Evolutionary conservation across 2,888 invertebrate species (phyloP), one percentile per base, ranked within the genome.

Genomic region (Coronaproctus castanopsis): DNA sequence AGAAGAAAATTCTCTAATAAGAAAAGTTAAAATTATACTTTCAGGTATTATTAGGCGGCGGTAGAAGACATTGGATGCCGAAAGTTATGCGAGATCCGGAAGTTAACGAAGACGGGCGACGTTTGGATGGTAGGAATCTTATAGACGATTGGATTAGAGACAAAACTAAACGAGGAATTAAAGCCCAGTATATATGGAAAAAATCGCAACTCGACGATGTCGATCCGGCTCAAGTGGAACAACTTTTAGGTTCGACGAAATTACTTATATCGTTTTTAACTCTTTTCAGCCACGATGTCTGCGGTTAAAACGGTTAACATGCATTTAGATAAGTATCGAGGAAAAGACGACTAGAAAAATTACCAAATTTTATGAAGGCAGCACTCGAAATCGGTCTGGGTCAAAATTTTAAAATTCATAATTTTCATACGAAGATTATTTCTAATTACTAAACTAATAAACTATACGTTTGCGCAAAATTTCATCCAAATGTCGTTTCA

Each of bases 91-190:
- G 76, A 65, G 84, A 85, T 67, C 82, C 82, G 0, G 83, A 83
- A 68, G 77, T 79, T 0, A 79, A 79, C 62, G 79, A 83, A 63
- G 82, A 83, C 69, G 85, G 85, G 0, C 75, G 83, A 66, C 76
- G 85, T 64, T 72, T 83, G 20, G 87, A 87, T 68, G 85, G 85
- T 1, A 74, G 85, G 62, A 85, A 87, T 71, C 77, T 87, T 57
- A 82, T 86, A 60, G 82, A 86, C 70, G 85, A 85, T 69, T 87
- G 87, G 87, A 76, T 81, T 1, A 73, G 83, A 65, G 84, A 85
- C 69, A 82, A 83, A 73, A 83, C 82, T 66, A 76, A 80, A 63
- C 74, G 80, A 61, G 76, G 78, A 54, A 71, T 81, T n/a, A 74
- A 79, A 64, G 81, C 81, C 1, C 80, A 81, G 68, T 87, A 85